Conservation (phyloP, 2,888 invertebrate species). For the Acanthosoma haemorrhoidale region DNA sequence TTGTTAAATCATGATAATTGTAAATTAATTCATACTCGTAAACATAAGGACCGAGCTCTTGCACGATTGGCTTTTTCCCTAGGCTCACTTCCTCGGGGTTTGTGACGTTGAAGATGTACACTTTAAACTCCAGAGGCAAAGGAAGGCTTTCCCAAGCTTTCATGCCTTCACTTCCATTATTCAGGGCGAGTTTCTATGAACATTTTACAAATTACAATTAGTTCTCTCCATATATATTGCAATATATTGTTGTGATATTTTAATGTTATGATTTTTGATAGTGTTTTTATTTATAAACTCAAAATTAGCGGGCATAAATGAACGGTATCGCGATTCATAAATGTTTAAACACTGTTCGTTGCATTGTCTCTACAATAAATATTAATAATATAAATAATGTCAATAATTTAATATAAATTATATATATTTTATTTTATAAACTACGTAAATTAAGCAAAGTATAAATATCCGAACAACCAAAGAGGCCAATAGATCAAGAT, state of each 20-base stretch:
- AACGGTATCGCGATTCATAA: no score
- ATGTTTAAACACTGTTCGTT: no score
- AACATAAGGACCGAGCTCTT: conserved; percentile 36
- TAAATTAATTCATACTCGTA: conserved; percentile 33
- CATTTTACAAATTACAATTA: not conserved
- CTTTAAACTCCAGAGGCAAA: conserved; percentile 35
- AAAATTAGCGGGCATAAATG: no score
- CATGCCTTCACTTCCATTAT: conserved; percentile 29
- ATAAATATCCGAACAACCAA: no score
- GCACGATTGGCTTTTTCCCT: conserved; percentile 29
- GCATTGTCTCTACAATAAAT: no score
- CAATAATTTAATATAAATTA: not conserved
- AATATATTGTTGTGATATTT: no score
- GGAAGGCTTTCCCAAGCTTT: conserved; percentile 32
- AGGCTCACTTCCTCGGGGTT: conserved; percentile 35
- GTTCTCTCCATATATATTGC: not conserved
- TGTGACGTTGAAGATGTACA: conserved; percentile 37
- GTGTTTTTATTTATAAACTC: no score
- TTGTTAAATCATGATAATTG: no score
- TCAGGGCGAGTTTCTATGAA: conserved; percentile 27
- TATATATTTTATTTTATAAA: not conserved
- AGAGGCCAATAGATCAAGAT: no score
- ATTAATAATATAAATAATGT: no score
- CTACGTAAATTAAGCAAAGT: no score
- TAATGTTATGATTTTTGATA: no score